Evolutionary conservation across 2,797 vertebrate genomes (phyloP), one percentile per base, ranked within the genome.

Genomic region (Vireo griseus): DNA sequence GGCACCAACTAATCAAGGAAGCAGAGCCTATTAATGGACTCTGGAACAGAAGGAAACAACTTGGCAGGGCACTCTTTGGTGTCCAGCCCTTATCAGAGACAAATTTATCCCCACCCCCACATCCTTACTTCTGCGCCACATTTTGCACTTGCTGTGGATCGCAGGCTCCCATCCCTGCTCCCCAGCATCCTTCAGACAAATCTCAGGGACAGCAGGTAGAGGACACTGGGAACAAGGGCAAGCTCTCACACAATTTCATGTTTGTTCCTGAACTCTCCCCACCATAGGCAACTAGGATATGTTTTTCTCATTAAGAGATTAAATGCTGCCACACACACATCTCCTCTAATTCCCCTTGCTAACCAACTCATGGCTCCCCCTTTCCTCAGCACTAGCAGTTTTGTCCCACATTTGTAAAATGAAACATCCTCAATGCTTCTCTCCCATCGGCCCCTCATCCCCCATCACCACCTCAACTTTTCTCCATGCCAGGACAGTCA

Each of bases 21-120:
- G 93, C 74, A 93, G 88, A 94, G 88, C 59, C 86, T 95, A 92
- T 95, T 95, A 95, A 86, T 79, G 93, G 67, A 28, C 92, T 97
- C 0, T 2, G 86, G 42, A 88, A 82, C 26, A 26, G 81, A 88
- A 88, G 90, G 72, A 92, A 90, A 66, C 65, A 90, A 90, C 83
- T 77, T 92, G 84, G 92, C 92, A 94, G 44, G 59, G 58, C 2
- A 7, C 31, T 69, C 79, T 81, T 81, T 79, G 48, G 44, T 8
- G 10, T 90, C 40, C 61, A 86, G 94, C 74, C 77, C 48, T 94
- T 50, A 85, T 58, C 74, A 25, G 28, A 89, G 65, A 69, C 77
- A 86, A 84, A 90, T 63, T 82, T 45, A 59, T 71, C 37, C 47
- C 79, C 3, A 6, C 16, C 33, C 39, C 65, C 58, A 44, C 2